Conservation (phyloP, 2,797 vertebrate species). For the Gallirallus australis region DNA sequence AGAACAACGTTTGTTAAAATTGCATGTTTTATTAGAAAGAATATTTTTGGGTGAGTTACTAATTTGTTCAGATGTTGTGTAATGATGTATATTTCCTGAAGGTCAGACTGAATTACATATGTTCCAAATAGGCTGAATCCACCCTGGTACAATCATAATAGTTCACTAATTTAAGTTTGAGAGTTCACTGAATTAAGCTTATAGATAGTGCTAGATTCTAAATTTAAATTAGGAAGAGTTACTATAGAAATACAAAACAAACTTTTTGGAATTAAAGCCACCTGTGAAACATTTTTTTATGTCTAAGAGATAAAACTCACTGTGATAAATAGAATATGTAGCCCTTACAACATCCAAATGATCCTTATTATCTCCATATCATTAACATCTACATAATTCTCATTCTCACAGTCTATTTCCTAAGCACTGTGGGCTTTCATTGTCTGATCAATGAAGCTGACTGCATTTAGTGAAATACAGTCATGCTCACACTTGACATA, state of each 20-base stretch:
- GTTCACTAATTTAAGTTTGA: background rate
- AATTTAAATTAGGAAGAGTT: background rate
- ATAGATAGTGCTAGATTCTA: background rate
- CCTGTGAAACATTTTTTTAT: background rate
- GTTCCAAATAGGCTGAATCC: background rate
- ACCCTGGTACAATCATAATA: background rate
- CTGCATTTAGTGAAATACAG: background rate
- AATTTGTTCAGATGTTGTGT: background rate
- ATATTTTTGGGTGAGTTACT: background rate
- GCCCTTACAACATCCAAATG: background rate
- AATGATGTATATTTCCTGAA: background rate
- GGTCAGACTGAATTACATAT: background rate
- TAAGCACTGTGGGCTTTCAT: background rate
- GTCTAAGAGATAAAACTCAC: background rate
- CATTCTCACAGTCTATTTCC: background rate
- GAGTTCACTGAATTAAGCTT: background rate
- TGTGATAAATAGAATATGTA: background rate
- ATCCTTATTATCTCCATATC: background rate
- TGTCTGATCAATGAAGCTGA: background rate
- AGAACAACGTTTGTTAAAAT: background rate
- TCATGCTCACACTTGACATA: background rate
- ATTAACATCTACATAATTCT: background rate
- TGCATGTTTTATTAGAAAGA: background rate
- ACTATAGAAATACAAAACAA: background rate
- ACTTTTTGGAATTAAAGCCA: background rate